A percentile compares a stretch with the other conserved stretches of the same genome.
Conservation (phyloP, 37 sponge, comb jelly and placozoan genomes). For the Cliona cf. orientalis region DNA sequence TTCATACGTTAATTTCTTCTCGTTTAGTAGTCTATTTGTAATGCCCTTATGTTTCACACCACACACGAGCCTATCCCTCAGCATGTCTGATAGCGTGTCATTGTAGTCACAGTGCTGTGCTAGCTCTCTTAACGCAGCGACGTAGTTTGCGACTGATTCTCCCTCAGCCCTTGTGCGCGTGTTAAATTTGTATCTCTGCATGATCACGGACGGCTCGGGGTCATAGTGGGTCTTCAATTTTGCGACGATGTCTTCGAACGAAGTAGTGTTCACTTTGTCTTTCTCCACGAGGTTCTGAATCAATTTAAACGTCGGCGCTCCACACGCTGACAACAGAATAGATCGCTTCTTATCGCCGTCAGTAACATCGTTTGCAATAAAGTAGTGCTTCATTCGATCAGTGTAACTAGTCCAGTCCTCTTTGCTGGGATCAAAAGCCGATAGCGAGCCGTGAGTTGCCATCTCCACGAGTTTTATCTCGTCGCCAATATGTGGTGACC, state of each 20-base stretch:
- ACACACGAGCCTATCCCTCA: neutral
- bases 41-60: neutral
- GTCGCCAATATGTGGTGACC: conserved; percentile 22
- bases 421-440: conserved; percentile 2
- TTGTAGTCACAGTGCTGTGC: no score
- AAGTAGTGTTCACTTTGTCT: no score
- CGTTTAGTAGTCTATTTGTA: neutral
- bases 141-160: neutral
- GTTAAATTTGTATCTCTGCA: no score
- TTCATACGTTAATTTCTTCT: neutral
- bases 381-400: conserved; percentile 26
- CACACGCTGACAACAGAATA: conserved; percentile 34
- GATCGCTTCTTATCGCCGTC: conserved; percentile 32
- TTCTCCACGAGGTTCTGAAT: conserved; percentile 5
- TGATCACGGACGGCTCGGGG: neutral
- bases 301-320: conserved; percentile 24
- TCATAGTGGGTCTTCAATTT: neutral
- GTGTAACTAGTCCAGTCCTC: conserved; percentile 26
- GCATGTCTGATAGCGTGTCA: neutral
- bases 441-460: conserved; percentile 22
- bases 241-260: no score
- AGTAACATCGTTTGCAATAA: conserved; percentile 41
- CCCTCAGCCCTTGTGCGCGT: neutral
- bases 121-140: neutral
- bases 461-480: conserved; percentile 18